Percentiles rank a stretch among this genome's conserved stretches.
Conservation (phyloP, 64 coral and sea anemone species). For the Montipora foliosa region DNA sequence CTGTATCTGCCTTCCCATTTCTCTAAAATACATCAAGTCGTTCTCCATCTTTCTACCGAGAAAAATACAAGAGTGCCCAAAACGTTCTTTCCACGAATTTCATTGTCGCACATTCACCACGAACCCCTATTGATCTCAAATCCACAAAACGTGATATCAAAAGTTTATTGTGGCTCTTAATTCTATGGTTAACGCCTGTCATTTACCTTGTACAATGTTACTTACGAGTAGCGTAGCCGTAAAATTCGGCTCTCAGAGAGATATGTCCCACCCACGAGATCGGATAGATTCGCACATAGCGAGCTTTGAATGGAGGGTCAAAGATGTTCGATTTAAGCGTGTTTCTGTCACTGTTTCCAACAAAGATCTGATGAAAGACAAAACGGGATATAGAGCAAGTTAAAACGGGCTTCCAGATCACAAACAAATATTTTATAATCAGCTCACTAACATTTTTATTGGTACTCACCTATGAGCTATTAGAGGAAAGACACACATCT, state of each 20-base stretch:
- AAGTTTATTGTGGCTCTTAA: too few species aligned
- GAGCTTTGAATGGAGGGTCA: slow-evolving; percentile 57
- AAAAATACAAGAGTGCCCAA: too few species aligned
- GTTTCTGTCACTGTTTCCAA: slow-evolving; percentile 64
- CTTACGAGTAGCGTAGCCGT: slow-evolving; percentile 38
- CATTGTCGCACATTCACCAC: too few species aligned
- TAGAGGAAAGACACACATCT: too few species aligned
- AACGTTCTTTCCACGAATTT: too few species aligned
- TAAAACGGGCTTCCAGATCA: background rate
- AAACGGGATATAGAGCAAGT: background rate
- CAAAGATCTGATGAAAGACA: slow-evolving; percentile 47
- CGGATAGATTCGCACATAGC: slow-evolving; percentile 65
- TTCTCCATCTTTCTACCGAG: too few species aligned
- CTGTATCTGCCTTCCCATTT: too few species aligned
- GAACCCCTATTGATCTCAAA: too few species aligned
- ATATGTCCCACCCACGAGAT: slow-evolving; percentile 60
- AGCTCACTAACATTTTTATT: too few species aligned
- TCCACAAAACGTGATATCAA: too few species aligned
- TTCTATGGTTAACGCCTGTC: too few species aligned
- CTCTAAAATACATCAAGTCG: background rate
- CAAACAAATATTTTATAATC: background rate
- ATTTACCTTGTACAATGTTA: background rate
- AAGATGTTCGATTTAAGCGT: slow-evolving; percentile 61
- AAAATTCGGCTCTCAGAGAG: slow-evolving; percentile 68
- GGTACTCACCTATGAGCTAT: too few species aligned